These are phyloP conservation scores for Hozukius guyotensis DNA, from an alignment of 2,797 vertebrate genomes.

Conservation along the genomic window DNA sequence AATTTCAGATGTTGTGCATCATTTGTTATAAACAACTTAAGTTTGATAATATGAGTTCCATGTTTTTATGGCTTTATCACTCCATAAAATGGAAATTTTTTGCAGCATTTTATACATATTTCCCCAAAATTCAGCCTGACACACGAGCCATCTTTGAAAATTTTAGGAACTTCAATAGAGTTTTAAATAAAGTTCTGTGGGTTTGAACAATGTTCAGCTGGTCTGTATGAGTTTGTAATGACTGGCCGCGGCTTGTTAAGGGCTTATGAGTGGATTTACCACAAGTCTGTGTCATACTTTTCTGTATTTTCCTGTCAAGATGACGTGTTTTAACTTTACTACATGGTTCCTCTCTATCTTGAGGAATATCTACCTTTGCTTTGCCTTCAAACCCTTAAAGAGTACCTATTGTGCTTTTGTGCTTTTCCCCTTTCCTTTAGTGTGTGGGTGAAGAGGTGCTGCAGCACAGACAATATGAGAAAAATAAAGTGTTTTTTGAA, in stretches of 20 bases:
- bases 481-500: too few species aligned
- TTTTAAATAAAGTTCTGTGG: slow-evolving; percentile 4
- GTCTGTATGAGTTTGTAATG: slow-evolving; percentile 12
- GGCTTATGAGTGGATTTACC: slow-evolving; percentile 17
- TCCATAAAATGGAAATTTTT: background rate
- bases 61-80: background rate
- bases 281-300: slow-evolving; percentile 12
- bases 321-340: background rate
- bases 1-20: background rate
- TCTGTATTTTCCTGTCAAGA: background rate
- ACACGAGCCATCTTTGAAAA: background rate
- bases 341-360: background rate
- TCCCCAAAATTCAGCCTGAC: background rate
- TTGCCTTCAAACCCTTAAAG: background rate
- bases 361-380: background rate
- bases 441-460: too few species aligned
- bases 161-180: background rate
- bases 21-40: background rate
- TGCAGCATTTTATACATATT: background rate
- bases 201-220: background rate
- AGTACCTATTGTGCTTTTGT: too few species aligned
- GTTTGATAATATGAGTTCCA: background rate
- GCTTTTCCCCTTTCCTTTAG: too few species aligned
- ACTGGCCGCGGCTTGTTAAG: background rate
- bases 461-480: too few species aligned